Conservation (phyloP, 2,797 vertebrate species). For the Nasua narica region DNA sequence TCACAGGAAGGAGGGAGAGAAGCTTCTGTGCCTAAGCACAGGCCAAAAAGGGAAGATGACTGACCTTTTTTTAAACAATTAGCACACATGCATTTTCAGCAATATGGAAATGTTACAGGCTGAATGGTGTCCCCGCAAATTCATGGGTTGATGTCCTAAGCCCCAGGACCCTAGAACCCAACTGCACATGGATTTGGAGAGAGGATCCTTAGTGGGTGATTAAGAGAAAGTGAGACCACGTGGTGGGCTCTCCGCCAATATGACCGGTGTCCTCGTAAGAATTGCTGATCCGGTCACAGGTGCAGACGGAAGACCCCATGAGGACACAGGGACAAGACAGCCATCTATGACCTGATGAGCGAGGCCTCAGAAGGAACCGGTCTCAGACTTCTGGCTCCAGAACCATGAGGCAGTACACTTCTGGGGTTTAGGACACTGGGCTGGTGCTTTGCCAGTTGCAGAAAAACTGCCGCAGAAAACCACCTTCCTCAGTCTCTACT, state of each 20-base stretch:
- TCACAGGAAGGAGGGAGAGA: rapidly evolving
- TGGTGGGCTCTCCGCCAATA: background rate
- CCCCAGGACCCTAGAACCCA: background rate
- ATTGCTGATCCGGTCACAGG: background rate
- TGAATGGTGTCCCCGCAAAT: background rate
- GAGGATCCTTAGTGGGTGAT: background rate
- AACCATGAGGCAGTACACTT: rapidly evolving
- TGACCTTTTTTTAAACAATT: background rate
- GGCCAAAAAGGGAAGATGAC: background rate
- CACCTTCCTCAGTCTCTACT: background rate
- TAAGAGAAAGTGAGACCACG: rapidly evolving
- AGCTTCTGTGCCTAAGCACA: background rate
- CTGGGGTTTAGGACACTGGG: background rate
- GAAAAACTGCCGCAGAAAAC: rapidly evolving
- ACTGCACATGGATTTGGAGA: background rate
- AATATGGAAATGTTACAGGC: background rate
- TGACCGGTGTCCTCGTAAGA: background rate
- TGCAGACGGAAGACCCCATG: rapidly evolving
- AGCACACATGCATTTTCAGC: background rate
- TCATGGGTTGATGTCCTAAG: background rate
- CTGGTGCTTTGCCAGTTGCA: rapidly evolving
- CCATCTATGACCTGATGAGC: rapidly evolving
- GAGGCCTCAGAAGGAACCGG: rapidly evolving
- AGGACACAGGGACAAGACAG: background rate
- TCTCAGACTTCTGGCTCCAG: background rate